These are phyloP conservation scores for Paelopatides confundens DNA, from an alignment of 53 echinoderm and acorn worm genomes.

Conservation along the genomic window DNA sequence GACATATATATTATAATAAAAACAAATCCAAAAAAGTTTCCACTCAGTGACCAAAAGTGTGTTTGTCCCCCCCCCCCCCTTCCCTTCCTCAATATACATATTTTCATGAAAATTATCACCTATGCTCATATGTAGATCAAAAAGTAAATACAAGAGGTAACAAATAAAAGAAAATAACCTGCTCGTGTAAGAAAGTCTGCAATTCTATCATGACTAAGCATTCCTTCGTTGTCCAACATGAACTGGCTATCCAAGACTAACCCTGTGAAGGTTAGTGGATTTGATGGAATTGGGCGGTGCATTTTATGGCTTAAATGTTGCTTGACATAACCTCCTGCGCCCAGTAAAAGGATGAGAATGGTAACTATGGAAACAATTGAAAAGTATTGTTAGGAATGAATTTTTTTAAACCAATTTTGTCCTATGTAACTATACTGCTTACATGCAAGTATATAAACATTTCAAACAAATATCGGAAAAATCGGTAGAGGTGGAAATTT, in stretches of 20 bases:
- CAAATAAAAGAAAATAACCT: conserved; percentile 44
- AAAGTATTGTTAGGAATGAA: neutral
- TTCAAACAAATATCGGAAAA: no score
- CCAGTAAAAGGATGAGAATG: conserved; percentile 51
- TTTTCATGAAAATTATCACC: no score
- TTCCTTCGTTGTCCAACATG: conserved; percentile 89
- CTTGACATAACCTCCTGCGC: conserved; percentile 51
- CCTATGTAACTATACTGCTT: no score
- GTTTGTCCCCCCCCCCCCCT: no score
- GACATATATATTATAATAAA: no score
- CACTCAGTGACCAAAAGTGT: no score
- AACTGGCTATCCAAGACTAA: conserved; percentile 85
- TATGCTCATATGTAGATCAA: no score
- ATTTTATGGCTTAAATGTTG: neutral
- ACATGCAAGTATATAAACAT: neutral
- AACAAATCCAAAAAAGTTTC: no score
- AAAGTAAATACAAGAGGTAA: no score
- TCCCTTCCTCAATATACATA: no score
- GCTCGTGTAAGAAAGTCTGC: conserved; percentile 83
- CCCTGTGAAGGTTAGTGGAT: neutral
- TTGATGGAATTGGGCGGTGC: neutral
- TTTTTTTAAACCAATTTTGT: no score
- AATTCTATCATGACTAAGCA: conserved; percentile 87
- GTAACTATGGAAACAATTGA: conserved; percentile 21
- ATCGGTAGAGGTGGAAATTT: no score